Evolutionary conservation across 2,113 vertebrate species (phyloP).

Genomic region (Triplophysa tibetana): DNA sequence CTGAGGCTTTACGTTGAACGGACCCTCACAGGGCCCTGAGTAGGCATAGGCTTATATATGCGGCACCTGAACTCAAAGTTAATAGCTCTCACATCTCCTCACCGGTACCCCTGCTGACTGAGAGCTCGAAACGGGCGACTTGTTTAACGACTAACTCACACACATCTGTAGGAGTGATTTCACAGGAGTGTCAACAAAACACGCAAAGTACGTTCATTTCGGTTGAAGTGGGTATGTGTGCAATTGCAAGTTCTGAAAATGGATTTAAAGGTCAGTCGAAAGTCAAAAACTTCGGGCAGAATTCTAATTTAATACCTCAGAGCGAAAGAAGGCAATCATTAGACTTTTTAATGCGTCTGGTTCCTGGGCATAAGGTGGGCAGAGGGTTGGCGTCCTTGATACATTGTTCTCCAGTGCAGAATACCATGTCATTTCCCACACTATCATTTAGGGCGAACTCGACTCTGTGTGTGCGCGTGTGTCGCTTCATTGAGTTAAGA

Average conservation of each 20-base stretch:
- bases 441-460: neutral
- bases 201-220: conserved; percentile 3
- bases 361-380: conserved; percentile 2
- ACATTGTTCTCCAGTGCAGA: conserved; percentile 2
- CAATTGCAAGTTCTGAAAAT: conserved; percentile 10
- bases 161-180: conserved; percentile 17
- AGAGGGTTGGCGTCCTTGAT: conserved; percentile 24
- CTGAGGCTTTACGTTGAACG: conserved; percentile 22
- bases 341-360: conserved; percentile 7
- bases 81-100: conserved; percentile 30
- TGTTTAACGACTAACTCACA: neutral
- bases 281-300: conserved; percentile 1
- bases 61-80: conserved; percentile 1
- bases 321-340: neutral
- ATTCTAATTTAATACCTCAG: conserved; percentile 1
- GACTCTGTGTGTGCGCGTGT: neutral
- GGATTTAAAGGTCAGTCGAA: conserved; percentile 11
- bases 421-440: conserved; percentile 24
- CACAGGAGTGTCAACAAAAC: conserved; percentile 35
- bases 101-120: neutral
- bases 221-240: conserved; percentile 1
- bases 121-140: neutral
- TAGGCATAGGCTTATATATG: neutral
- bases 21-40: conserved; percentile 10
- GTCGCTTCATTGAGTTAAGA: neutral